phyloP scores from a whole-genome alignment of 2,797 vertebrate genomes.

The Chaunax sp. region DNA sequence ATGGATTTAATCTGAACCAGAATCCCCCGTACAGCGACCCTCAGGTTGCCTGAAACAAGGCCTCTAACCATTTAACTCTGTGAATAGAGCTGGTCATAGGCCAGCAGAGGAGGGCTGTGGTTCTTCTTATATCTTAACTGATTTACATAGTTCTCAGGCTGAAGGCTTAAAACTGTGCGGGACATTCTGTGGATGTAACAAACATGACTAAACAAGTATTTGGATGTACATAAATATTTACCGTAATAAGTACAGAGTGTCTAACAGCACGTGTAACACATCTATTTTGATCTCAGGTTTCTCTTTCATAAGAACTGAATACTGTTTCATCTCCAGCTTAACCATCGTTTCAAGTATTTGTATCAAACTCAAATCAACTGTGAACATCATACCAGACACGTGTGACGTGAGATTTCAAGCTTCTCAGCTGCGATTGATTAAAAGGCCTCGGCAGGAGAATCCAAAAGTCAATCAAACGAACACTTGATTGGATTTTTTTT shows the following conservation, averaged over 20 bases:
- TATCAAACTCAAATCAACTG: neutral
- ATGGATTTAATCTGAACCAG: neutral
- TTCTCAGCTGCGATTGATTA: slow-evolving; percentile 25
- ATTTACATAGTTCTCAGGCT: neutral
- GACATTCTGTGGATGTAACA: too few species aligned
- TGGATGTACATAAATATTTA: too few species aligned
- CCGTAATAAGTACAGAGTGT: too few species aligned
- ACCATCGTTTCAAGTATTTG: neutral
- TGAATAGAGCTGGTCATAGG: too few species aligned
- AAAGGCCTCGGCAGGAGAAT: slow-evolving; percentile 54
- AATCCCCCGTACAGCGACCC: too few species aligned
- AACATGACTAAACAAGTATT: too few species aligned
- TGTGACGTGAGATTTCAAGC: slow-evolving; percentile 22
- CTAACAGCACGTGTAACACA: too few species aligned
- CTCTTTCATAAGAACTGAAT: neutral
- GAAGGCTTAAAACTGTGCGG: slow-evolving; percentile 1
- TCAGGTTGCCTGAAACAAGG: too few species aligned
- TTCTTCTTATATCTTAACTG: neutral
- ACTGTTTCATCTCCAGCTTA: neutral
- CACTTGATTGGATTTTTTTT: neutral
- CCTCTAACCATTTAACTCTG: too few species aligned
- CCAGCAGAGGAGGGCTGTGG: neutral
- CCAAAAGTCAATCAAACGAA: slow-evolving; percentile 1
- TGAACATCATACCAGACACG: neutral
- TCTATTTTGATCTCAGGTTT: too few species aligned